Evolutionary conservation across 2,888 invertebrate genomes (phyloP).

Genomic region (Drosophila phalerata): DNA sequence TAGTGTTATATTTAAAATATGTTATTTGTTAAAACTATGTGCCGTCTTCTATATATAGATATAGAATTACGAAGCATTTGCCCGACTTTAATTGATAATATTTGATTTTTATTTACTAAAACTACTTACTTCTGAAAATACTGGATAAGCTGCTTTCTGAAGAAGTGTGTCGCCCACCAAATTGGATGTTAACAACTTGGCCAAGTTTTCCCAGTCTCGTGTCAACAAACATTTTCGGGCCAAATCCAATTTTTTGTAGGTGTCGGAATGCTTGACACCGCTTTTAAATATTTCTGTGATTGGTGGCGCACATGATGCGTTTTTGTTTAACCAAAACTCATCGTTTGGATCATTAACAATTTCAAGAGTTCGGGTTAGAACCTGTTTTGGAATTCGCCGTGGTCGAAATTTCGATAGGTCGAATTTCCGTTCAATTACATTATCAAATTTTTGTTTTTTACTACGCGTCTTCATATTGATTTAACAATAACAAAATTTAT

Average conservation of each 20-base stretch:
- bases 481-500: not conserved
- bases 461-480: conserved; percentile 5
- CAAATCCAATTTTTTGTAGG: conserved; percentile 50
- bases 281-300: conserved; percentile 32
- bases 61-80: not conserved
- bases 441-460: not conserved
- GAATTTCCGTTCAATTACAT: conserved; percentile 21
- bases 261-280: conserved; percentile 21
- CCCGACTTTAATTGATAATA: not conserved
- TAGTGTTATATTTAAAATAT: not conserved
- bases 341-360: conserved; percentile 55
- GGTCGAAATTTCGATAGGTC: conserved; percentile 13
- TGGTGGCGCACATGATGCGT: conserved; percentile 57
- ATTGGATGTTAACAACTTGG: conserved; percentile 57
- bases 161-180: conserved; percentile 27
- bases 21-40: no score
- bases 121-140: conserved; percentile 62
- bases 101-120: not conserved
- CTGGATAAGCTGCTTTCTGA: conserved; percentile 45
- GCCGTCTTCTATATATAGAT: not conserved
- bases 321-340: conserved; percentile 64
- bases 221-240: conserved; percentile 63
- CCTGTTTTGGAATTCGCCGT: conserved; percentile 56
- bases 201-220: conserved; percentile 65
- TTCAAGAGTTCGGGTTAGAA: conserved; percentile 51